Percentiles rank a stretch among this genome's conserved stretches.
Conservation (phyloP, 2,797 vertebrate genomes). For the Astyanax mexicanus region DNA sequence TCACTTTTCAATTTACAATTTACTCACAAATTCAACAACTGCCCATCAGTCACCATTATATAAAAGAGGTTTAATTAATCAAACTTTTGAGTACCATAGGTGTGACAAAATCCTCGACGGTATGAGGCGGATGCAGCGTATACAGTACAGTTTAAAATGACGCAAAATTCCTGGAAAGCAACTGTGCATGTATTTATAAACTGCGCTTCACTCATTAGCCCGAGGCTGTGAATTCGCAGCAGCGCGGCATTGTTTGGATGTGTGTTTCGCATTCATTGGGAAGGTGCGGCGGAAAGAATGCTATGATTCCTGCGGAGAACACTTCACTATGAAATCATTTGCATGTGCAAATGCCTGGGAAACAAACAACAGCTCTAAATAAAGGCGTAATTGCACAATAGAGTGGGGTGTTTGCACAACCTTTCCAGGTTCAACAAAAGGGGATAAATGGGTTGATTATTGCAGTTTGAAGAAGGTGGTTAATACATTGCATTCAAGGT, state of each 20-base stretch:
- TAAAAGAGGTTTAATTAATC: neutral
- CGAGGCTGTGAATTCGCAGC: slow-evolving; percentile 5
- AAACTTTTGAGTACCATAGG: neutral
- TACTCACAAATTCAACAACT: no score
- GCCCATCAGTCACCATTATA: no score
- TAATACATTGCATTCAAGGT: neutral
- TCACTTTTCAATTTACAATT: no score
- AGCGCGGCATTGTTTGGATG: neutral
- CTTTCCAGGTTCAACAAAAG: neutral
- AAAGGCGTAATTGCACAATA: neutral
- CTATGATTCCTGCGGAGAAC: neutral
- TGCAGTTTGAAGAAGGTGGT: neutral
- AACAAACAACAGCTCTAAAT: slow-evolving; percentile 15
- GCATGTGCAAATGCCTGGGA: slow-evolving; percentile 10
- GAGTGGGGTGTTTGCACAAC: neutral
- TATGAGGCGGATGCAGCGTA: neutral
- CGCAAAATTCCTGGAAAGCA: neutral
- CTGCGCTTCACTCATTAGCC: neutral
- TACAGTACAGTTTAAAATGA: neutral
- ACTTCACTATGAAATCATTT: slow-evolving; percentile 19
- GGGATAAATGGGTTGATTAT: slow-evolving; percentile 8
- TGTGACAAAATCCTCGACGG: no score
- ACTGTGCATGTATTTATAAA: slow-evolving; percentile 2
- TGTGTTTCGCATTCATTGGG: slow-evolving; percentile 8
- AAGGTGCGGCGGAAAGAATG: neutral